Evolutionary conservation across 2,888 invertebrate species (phyloP), one percentile per base, ranked within the genome.

Genomic region (Epinotia bilunana): DNA sequence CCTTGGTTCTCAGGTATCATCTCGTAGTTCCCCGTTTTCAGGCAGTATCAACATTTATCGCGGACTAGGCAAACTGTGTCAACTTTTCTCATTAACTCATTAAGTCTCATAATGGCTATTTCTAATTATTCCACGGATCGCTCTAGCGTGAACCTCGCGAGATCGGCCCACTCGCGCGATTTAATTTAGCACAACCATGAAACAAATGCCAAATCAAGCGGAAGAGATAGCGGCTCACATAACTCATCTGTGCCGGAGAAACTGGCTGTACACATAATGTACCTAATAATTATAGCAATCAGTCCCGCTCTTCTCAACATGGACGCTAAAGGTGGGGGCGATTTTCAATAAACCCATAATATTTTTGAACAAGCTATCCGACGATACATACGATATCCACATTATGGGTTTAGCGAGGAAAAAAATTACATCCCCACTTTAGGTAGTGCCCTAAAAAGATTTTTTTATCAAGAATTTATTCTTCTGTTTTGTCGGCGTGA

Each of bases 171-270:
- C 69, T 72, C 58, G 39, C 73, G 28, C 64, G 58, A 23, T 43
- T 57, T 74, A 74, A 74, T 64, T 70, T 61, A 49, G 71, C 58
- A 58, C 63, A 64, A 61, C 61, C 73, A 65, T 65, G 60, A 70
- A 73, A 73, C 73, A 65, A 73, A 73, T 70, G 55, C 46, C 69
- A 65, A 76, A 69, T 70, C 65, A 71, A 49, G 63, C 74, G 77
- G 72, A 77, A 75, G 72, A 77, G 77, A 77, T 77, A 77, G 68
- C 64, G 70, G 16, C 64, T 58, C 58, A 43, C 60, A 72, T 68
- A 62, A 60, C 55, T 76, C 74, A 76, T 74, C 58, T 65, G 65
- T n/a, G 57, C n/a, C 28, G 46, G 58, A 46, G 69, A 69, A 67
- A 69, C n/a, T 69, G 68, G 20, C 9, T 68, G 43, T 23, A 23